Evolutionary conservation across 2,113 vertebrate species (phyloP).

Genomic region (Hypanus sabinus): DNA sequence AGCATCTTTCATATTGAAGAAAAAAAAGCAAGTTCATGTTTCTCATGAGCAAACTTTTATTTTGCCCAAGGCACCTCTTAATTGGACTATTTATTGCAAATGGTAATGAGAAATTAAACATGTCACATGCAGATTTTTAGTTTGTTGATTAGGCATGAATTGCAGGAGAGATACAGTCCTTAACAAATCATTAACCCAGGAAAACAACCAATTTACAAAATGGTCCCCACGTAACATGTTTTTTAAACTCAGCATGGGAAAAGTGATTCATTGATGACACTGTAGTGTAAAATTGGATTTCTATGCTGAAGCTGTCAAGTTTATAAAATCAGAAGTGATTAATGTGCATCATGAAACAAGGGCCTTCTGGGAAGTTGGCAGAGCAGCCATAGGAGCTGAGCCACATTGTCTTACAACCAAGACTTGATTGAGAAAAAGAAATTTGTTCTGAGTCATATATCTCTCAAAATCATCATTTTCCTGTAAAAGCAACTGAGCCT

Average conservation of each 20-base stretch:
- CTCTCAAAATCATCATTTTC: too few relatives aligned
- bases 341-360: too few relatives aligned
- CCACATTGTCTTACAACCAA: too few relatives aligned
- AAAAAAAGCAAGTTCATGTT: constrained; percentile 3
- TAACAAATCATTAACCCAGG: not conserved
- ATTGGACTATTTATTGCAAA: not conserved
- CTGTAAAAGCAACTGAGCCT: too few relatives aligned
- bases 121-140: not conserved
- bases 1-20: not conserved
- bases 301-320: not conserved
- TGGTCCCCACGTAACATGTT: not conserved
- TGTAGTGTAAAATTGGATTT: not conserved
- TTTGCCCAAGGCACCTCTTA: constrained; percentile 7
- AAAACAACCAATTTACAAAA: constrained; percentile 9
- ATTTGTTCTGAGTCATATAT: too few relatives aligned
- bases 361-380: too few relatives aligned
- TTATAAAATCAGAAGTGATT: not conserved
- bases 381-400: too few relatives aligned
- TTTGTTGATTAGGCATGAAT: not conserved
- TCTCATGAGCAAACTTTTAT: not conserved
- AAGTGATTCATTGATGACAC: not conserved
- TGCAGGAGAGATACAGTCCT: not conserved
- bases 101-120: constrained; percentile 23
- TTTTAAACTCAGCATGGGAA: not conserved
- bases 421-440: too few relatives aligned